A percentile compares a stretch with the other conserved stretches of the same genome.
Conservation (phyloP, 2,113 vertebrate genomes). For the Eurystomus gularis region DNA sequence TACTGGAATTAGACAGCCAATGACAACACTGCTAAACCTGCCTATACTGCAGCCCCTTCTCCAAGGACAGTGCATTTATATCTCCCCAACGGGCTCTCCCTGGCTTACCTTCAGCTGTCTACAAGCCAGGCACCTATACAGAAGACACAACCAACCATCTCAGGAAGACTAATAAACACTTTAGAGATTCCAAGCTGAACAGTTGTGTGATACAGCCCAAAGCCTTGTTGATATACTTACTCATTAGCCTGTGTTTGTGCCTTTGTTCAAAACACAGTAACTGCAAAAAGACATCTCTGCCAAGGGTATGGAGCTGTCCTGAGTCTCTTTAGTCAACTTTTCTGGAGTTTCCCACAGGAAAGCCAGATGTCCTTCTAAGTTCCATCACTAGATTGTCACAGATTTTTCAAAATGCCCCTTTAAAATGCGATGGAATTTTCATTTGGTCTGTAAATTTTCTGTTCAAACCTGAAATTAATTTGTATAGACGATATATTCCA, state of each 20-base stretch:
- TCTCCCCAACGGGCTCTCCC: fast-evolving
- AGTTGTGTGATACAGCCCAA: neutral
- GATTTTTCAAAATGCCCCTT: neutral
- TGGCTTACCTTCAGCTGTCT: neutral
- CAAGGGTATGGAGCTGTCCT: neutral
- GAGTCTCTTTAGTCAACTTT: neutral
- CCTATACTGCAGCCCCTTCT: neutral
- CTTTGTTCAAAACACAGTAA: neutral
- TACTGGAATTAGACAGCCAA: neutral
- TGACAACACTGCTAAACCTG: no score
- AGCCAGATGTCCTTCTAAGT: neutral
- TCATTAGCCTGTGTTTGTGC: neutral
- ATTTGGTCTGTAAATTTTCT: neutral
- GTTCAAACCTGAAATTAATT: neutral
- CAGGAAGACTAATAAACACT: neutral
- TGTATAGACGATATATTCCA: neutral
- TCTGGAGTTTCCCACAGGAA: neutral
- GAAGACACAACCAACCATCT: neutral
- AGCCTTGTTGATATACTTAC: neutral
- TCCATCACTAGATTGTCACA: neutral
- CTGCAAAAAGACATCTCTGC: neutral
- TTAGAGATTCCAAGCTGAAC: neutral
- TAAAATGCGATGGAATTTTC: neutral
- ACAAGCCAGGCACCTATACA: neutral
- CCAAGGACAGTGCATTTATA: neutral